Conservation (phyloP, 2,113 vertebrate genomes). For the Benitochromis conjunctus region DNA sequence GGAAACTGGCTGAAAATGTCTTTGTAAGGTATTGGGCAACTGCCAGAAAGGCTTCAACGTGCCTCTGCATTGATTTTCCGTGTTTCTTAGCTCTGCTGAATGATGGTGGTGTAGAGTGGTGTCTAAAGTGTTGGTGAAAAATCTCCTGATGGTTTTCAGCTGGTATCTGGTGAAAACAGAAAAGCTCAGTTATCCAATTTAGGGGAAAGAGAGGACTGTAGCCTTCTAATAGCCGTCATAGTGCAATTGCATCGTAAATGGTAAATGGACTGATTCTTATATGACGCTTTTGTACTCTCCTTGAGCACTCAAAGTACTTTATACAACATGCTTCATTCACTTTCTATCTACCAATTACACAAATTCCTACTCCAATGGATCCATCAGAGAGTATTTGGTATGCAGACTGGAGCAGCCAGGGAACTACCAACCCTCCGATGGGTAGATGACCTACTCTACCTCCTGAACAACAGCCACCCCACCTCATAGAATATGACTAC, state of each 20-base stretch:
- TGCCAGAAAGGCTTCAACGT: background rate
- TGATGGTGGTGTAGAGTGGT: background rate
- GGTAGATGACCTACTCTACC: background rate
- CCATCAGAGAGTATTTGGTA: background rate
- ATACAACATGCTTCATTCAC: background rate
- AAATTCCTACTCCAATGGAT: background rate
- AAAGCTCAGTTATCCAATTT: background rate
- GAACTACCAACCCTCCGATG: background rate
- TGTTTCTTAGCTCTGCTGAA: background rate
- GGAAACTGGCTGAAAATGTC: background rate
- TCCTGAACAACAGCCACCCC: background rate
- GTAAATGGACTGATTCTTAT: background rate
- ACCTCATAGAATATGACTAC: background rate
- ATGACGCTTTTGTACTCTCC: background rate
- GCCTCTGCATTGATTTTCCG: background rate
- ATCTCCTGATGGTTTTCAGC: background rate
- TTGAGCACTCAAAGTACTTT: background rate
- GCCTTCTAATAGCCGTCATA: background rate
- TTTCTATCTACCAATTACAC: background rate
- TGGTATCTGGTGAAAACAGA: background rate
- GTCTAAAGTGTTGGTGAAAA: background rate
- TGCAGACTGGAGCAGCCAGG: background rate
- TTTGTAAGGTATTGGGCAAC: background rate
- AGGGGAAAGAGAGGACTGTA: background rate
- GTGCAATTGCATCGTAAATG: background rate